These are phyloP conservation scores for Epirrhoe tristata DNA, from an alignment of 2,888 invertebrate species.

Conservation along the genomic window DNA sequence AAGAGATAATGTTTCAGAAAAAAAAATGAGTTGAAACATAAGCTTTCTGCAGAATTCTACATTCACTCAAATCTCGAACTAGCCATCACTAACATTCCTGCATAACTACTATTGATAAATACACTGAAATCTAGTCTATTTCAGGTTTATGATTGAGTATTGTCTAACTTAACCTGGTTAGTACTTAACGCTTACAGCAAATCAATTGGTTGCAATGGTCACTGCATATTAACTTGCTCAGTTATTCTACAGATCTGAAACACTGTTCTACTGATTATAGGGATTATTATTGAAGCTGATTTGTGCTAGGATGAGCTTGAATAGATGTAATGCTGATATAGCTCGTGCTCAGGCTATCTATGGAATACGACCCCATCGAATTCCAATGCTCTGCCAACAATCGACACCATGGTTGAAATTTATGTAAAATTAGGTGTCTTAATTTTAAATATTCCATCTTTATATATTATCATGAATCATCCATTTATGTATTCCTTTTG, in stretches of 20 bases:
- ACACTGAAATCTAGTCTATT: slow-evolving; percentile 27
- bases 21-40: neutral
- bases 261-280: slow-evolving; percentile 40
- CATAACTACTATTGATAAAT: slow-evolving; percentile 28
- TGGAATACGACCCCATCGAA: neutral
- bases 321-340: slow-evolving; percentile 26
- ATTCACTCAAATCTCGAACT: neutral
- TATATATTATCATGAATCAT: too few species aligned
- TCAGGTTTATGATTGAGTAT: slow-evolving; percentile 39
- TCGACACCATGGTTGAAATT: too few species aligned
- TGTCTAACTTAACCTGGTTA: slow-evolving; percentile 42
- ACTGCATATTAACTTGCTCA: slow-evolving; percentile 33
- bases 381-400: too few species aligned
- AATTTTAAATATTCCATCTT: too few species aligned
- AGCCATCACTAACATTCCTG: slow-evolving; percentile 13
- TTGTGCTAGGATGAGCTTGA: slow-evolving; percentile 39
- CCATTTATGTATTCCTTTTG: neutral
- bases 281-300: slow-evolving; percentile 45
- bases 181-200: slow-evolving; percentile 37
- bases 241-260: slow-evolving; percentile 29
- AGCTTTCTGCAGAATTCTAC: neutral
- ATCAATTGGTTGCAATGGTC: slow-evolving; percentile 29
- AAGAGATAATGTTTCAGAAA: neutral
- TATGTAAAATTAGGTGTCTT: too few species aligned
- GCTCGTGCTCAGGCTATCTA: neutral